Evolutionary conservation across 2,797 vertebrate genomes (phyloP).

Genomic region (Bucorvus abyssinicus): DNA sequence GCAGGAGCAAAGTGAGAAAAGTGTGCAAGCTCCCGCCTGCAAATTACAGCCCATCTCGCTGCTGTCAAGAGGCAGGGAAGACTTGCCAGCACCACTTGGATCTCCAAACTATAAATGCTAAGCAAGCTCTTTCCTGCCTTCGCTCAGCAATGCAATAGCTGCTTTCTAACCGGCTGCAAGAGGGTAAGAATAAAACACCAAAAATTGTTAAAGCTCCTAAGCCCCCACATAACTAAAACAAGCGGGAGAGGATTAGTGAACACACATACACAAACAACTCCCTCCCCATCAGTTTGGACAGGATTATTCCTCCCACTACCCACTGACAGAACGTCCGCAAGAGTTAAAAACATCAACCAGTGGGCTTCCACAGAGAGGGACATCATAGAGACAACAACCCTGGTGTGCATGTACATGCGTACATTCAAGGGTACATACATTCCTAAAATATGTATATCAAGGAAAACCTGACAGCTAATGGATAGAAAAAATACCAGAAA

Average conservation of each 20-base stretch:
- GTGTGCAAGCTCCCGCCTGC: neutral
- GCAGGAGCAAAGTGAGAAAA: neutral
- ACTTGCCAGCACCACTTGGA: neutral
- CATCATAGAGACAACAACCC: neutral
- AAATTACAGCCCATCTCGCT: constrained; percentile 9
- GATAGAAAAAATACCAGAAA: neutral
- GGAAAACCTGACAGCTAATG: neutral
- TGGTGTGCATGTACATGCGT: accelerated
- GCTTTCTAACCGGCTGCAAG: neutral
- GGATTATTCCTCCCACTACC: neutral
- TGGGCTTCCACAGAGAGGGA: neutral
- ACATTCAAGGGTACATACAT: neutral
- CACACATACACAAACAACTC: neutral
- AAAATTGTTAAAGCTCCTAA: neutral
- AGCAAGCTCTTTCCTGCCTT: neutral
- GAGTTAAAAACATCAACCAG: neutral
- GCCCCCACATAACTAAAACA: neutral
- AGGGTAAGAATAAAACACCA: neutral
- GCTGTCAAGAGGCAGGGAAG: neutral
- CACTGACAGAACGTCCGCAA: neutral
- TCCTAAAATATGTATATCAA: neutral
- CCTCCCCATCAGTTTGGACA: neutral
- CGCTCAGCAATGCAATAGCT: neutral
- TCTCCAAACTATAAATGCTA: neutral
- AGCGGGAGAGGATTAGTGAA: neutral